phyloP scores from a whole-genome alignment of 2,888 invertebrate species.

The Conchocele bisecta region DNA sequence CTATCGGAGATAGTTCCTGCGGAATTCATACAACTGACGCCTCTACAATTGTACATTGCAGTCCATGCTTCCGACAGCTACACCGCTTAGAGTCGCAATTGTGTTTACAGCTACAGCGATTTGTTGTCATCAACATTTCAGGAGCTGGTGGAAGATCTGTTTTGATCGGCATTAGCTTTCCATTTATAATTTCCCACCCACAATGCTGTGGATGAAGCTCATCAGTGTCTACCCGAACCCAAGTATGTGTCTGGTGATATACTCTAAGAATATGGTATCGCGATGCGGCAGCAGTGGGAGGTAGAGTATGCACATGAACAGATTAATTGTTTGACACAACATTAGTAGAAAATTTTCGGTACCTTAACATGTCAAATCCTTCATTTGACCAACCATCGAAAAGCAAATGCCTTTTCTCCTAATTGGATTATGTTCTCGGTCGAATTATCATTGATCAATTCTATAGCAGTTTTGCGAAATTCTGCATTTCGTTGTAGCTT shows the following conservation, averaged over 20 bases:
- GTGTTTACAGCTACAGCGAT: constrained; percentile 52
- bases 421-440: neutral
- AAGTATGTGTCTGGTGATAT: constrained; percentile 57
- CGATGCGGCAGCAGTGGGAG: constrained; percentile 62
- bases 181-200: constrained; percentile 44
- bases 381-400: constrained; percentile 30
- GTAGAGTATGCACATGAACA: constrained; percentile 55
- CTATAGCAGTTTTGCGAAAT: constrained; percentile 11
- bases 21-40: constrained; percentile 37
- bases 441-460: neutral
- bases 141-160: constrained; percentile 49
- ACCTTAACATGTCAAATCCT: constrained; percentile 38
- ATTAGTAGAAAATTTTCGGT: constrained; percentile 40
- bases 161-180: constrained; percentile 29
- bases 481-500: neutral
- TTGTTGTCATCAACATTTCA: constrained; percentile 40
- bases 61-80: constrained; percentile 55
- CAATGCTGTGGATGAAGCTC: constrained; percentile 37
- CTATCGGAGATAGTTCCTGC: too few species aligned
- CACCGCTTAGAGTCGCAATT: constrained; percentile 53
- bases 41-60: constrained; percentile 47
- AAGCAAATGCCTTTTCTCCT: constrained; percentile 16
- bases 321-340: constrained; percentile 30
- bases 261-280: constrained; percentile 53
- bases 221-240: constrained; percentile 36